Percentiles rank a stretch among this genome's conserved stretches.
Evolutionary conservation across 2,888 invertebrate genomes (phyloP).

Genomic region (Dioctria linearis): DNA sequence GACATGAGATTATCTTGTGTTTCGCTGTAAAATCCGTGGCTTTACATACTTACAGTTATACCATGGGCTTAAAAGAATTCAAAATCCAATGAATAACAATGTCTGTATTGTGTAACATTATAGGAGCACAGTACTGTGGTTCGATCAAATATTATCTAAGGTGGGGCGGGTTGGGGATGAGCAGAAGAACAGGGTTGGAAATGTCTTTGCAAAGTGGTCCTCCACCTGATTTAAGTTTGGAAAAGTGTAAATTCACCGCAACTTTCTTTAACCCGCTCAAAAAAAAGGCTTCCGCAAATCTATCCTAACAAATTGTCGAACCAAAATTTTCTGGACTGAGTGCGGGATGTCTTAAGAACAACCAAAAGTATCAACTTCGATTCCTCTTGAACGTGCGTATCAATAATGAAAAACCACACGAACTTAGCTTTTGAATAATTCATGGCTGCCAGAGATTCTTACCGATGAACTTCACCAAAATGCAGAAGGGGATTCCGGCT

Average conservation of each 20-base stretch:
- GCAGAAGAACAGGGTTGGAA: background rate
- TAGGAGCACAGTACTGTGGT: constrained; percentile 26
- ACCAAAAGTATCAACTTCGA: constrained; percentile 27
- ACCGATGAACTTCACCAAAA: constrained; percentile 45
- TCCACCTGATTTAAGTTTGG: constrained; percentile 22
- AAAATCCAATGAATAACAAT: constrained; percentile 17
- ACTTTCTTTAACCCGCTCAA: background rate
- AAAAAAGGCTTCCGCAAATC: background rate
- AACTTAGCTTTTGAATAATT: constrained; percentile 57
- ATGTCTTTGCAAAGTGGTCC: background rate
- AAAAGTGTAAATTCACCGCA: background rate
- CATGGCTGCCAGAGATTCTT: constrained; percentile 54
- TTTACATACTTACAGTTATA: background rate
- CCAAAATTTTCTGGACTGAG: background rate
- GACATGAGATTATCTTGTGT: constrained; percentile 51
- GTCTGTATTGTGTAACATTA: background rate
- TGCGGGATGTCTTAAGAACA: constrained; percentile 2
- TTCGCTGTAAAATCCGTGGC: constrained; percentile 15
- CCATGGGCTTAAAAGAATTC: constrained; percentile 18
- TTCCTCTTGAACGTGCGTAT: constrained; percentile 40
- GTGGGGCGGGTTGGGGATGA: background rate
- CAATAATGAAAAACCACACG: constrained; percentile 56
- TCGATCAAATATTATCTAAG: constrained; percentile 36
- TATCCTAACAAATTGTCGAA: background rate
- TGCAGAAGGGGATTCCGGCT: constrained; percentile 4